Percentiles rank a stretch among this genome's conserved stretches.
phyloP scores from a whole-genome alignment of 2,797 vertebrate genomes.

The Mus spretus region DNA sequence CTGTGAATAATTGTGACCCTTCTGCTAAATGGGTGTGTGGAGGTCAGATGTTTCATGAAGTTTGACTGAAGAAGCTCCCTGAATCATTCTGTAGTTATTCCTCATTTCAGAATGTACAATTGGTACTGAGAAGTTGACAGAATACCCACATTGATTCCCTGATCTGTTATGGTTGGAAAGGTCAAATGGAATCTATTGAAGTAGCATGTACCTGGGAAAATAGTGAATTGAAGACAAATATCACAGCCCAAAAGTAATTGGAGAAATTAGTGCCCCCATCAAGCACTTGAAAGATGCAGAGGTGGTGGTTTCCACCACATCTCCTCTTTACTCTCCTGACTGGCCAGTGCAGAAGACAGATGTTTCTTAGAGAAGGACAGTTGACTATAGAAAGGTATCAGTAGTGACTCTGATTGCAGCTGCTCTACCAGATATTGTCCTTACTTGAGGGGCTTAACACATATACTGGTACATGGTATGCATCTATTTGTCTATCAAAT shows the following conservation, averaged over 20 bases:
- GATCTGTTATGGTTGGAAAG: neutral
- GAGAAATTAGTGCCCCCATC: neutral
- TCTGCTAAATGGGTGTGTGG: neutral
- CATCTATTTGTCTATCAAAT: neutral
- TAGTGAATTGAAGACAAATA: neutral
- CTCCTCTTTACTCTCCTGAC: neutral
- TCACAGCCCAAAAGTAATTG: neutral
- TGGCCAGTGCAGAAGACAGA: neutral
- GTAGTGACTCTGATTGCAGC: neutral
- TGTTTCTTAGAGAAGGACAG: neutral
- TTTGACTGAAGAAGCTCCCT: neutral
- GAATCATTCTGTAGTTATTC: neutral
- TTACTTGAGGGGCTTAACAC: too few relatives aligned
- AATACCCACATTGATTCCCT: neutral
- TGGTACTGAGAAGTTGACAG: neutral
- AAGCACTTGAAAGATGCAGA: neutral
- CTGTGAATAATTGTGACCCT: neutral
- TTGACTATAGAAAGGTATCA: neutral
- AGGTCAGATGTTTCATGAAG: neutral
- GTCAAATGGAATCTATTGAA: neutral
- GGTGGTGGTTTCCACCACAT: neutral
- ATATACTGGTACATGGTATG: neutral
- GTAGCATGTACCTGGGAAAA: neutral
- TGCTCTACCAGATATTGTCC: neutral
- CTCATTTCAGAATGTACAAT: neutral